Percentiles rank a stretch among this genome's conserved stretches.
Conservation (phyloP, 2,888 invertebrate species). For the Tigriopus californicus region DNA sequence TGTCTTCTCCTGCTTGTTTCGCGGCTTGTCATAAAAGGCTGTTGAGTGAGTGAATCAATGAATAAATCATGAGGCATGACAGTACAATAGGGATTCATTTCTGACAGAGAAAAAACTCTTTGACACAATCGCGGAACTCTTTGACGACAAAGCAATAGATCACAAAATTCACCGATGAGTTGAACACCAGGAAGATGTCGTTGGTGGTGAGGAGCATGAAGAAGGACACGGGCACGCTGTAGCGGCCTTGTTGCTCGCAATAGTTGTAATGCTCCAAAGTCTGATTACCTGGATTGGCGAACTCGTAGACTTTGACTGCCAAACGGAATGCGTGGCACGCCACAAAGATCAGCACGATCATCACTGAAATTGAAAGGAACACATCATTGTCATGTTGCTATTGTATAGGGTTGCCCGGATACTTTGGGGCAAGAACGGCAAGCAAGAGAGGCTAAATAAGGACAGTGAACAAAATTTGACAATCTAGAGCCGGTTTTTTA, state of each 20-base stretch:
- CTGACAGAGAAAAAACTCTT: neutral
- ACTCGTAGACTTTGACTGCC: constrained; percentile 1
- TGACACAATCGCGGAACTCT: neutral
- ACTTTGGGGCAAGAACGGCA: too few species aligned
- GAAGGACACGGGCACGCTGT: neutral
- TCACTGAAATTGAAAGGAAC: neutral
- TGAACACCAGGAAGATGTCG: neutral
- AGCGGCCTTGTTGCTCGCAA: neutral
- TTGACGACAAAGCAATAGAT: constrained; percentile 4
- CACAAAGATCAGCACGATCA: neutral
- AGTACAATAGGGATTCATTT: too few species aligned
- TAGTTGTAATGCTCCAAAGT: constrained; percentile 5
- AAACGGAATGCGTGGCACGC: constrained; percentile 1
- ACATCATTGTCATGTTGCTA: too few species aligned
- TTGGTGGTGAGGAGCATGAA: constrained; percentile 3
- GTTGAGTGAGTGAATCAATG: too few species aligned
- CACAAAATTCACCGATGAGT: neutral
- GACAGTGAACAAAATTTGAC: too few species aligned
- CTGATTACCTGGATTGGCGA: neutral
- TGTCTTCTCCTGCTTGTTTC: too few species aligned
- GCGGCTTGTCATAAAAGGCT: too few species aligned
- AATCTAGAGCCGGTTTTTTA: too few species aligned
- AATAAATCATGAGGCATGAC: too few species aligned
- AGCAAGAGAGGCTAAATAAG: too few species aligned
- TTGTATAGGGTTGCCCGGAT: too few species aligned